Evolutionary conservation across 2,797 vertebrate genomes (phyloP).

Genomic region (Lophius americanus): DNA sequence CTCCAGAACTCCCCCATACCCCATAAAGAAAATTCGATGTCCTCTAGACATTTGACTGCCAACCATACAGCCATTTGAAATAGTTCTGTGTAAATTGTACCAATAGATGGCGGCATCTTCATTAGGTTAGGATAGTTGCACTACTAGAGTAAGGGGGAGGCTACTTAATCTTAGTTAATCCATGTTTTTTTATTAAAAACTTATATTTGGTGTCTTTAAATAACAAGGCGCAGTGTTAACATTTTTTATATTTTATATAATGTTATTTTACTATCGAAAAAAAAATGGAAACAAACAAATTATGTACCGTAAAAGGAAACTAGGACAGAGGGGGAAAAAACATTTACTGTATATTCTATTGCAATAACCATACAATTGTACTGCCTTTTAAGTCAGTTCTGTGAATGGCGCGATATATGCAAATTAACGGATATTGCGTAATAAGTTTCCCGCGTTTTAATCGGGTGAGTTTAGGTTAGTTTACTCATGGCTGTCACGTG

Average conservation of each 20-base stretch:
- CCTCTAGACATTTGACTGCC: no score
- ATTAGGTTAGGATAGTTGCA: background rate
- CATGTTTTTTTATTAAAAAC: background rate
- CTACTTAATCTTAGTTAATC: background rate
- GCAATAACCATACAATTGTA: background rate
- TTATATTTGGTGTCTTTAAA: background rate
- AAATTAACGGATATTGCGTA: conserved; percentile 72
- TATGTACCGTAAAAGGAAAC: no score
- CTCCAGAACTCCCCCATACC: no score
- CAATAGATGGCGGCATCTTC: conserved; percentile 41
- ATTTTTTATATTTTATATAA: no score
- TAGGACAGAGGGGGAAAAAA: background rate
- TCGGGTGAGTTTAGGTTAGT: conserved; percentile 40
- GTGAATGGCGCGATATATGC: conserved; percentile 27
- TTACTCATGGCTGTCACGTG: conserved; percentile 51
- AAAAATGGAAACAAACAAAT: background rate
- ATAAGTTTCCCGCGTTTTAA: conserved; percentile 76
- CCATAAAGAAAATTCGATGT: no score
- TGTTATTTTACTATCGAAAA: no score
- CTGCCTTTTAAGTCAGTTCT: background rate
- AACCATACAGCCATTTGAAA: background rate
- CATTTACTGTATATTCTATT: background rate
- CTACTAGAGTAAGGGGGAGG: background rate
- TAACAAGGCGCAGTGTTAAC: no score
- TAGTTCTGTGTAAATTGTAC: background rate